phyloP scores from a whole-genome alignment of 2,797 vertebrate species.

The Coracias cyanogaster region DNA sequence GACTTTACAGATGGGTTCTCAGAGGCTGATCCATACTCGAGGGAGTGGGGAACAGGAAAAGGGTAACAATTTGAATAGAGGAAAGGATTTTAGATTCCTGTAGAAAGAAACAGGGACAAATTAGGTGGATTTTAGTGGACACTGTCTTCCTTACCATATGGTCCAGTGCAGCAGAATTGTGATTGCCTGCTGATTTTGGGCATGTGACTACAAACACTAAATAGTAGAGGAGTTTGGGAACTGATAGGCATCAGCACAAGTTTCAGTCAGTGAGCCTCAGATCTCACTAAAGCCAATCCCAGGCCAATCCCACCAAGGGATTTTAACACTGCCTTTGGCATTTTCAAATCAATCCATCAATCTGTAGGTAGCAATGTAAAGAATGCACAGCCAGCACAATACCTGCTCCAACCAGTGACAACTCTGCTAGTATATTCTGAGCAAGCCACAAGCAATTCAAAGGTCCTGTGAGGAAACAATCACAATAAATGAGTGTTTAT shows the following conservation, averaged over 20 bases:
- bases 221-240: neutral
- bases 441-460: slow-evolving; percentile 3
- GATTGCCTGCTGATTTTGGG: neutral
- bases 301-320: neutral
- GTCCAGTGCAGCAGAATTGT: neutral
- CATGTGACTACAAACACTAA: neutral
- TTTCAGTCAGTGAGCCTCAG: neutral
- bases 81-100: neutral
- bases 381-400: slow-evolving; percentile 24
- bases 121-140: neutral
- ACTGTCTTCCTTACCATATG: neutral
- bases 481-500: neutral
- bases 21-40: neutral
- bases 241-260: neutral
- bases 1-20: neutral
- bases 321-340: slow-evolving; percentile 47
- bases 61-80: neutral
- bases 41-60: neutral
- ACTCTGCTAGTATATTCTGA: neutral
- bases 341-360: slow-evolving; percentile 60
- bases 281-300: neutral
- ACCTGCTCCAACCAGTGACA: neutral
- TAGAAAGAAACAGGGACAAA: neutral
- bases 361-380: slow-evolving; percentile 22
- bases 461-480: neutral